These are phyloP conservation scores for Epicampocera succincta DNA, from an alignment of 2,888 invertebrate genomes.

Conservation along the genomic window DNA sequence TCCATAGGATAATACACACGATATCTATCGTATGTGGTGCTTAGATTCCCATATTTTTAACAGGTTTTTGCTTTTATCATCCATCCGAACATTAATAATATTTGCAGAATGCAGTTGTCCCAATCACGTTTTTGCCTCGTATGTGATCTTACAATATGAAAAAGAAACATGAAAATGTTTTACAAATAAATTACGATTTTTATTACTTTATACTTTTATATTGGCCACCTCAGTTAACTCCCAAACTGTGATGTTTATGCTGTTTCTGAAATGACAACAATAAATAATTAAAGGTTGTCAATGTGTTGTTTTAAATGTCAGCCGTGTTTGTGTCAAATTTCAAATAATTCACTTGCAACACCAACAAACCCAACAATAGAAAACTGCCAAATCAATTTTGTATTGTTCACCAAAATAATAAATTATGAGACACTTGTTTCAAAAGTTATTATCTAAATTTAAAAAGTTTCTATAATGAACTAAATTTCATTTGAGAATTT, in stretches of 20 bases:
- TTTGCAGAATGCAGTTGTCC: no score
- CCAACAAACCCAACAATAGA: slow-evolving; percentile 11
- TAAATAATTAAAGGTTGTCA: slow-evolving; percentile 41
- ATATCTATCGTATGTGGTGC: no score
- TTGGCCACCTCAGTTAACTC: background rate
- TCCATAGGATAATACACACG: no score
- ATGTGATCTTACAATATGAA: no score
- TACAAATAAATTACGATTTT: no score
- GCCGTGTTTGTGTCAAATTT: slow-evolving; percentile 38
- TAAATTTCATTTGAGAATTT: no score
- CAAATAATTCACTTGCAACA: slow-evolving; percentile 4
- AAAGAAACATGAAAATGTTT: no score
- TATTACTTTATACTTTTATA: no score
- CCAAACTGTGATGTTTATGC: background rate
- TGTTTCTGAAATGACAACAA: background rate
- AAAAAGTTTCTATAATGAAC: background rate
- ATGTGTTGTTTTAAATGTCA: slow-evolving; percentile 43
- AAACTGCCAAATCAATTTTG: slow-evolving; percentile 32
- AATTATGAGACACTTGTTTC: background rate
- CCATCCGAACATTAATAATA: no score
- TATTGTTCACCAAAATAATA: slow-evolving; percentile 11
- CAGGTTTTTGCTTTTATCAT: no score
- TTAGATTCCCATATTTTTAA: no score
- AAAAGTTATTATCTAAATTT: background rate
- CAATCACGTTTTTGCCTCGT: no score